Percentiles rank a stretch among this genome's conserved stretches.
phyloP scores from a whole-genome alignment of 1,140 invertebrate genomes.

The Drosophila aff. region DNA sequence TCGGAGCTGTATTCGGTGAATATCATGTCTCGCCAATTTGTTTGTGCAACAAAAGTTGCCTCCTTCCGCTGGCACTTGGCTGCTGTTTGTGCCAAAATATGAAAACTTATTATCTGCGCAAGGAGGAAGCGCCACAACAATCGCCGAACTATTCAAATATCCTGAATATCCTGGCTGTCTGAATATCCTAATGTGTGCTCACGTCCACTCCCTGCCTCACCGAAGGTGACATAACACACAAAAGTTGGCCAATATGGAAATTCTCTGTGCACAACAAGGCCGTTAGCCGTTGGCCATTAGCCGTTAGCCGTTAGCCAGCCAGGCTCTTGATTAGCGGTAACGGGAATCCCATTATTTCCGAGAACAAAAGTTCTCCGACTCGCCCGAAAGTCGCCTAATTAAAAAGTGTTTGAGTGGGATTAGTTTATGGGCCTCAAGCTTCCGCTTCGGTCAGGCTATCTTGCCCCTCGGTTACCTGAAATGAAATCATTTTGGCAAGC shows the following conservation, averaged over 20 bases:
- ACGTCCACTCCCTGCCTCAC: constrained; percentile 7
- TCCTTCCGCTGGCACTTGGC: constrained; percentile 2
- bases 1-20: neutral
- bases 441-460: neutral
- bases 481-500: neutral
- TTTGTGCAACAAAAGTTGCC: constrained; percentile 35
- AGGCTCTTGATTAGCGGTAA: constrained; percentile 25
- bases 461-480: neutral
- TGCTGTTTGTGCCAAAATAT: constrained; percentile 48
- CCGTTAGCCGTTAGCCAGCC: neutral
- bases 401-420: constrained; percentile 1
- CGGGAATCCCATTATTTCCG: neutral
- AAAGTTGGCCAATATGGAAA: constrained; percentile 27
- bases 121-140: constrained; percentile 10
- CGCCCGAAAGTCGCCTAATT: neutral
- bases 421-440: neutral
- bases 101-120: constrained; percentile 64
- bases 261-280: constrained; percentile 15
- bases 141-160: constrained; percentile 38
- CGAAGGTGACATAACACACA: constrained; percentile 29
- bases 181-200: neutral
- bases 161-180: neutral
- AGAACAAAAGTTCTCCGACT: neutral
- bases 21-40: constrained; percentile 37
- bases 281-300: neutral